Conservation (phyloP, 2,888 invertebrate species). For the Meghimatium bilineatum region DNA sequence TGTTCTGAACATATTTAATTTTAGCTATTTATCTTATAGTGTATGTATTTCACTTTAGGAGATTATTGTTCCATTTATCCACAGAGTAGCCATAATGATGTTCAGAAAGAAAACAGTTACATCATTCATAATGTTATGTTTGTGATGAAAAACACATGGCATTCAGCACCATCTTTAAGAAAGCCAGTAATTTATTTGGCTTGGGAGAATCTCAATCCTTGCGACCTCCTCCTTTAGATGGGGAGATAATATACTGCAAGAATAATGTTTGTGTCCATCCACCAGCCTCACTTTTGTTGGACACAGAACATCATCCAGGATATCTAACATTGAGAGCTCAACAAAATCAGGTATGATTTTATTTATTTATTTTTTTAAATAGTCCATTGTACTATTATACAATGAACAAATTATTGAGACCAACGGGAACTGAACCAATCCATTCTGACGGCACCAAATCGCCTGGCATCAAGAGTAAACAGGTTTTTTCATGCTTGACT, state of each 20-base stretch:
- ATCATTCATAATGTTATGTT: not conserved
- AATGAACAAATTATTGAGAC: too few relatives aligned
- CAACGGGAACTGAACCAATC: too few relatives aligned
- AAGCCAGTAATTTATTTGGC: constrained; percentile 75
- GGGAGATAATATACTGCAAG: constrained; percentile 82
- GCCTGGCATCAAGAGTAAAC: too few relatives aligned
- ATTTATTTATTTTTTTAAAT: too few relatives aligned
- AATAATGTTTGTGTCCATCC: constrained; percentile 99
- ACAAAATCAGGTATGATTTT: not conserved
- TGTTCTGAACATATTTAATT: not conserved
- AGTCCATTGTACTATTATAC: too few relatives aligned
- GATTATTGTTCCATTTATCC: not conserved
- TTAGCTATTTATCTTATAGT: too few relatives aligned
- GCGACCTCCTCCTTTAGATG: constrained; percentile 77
- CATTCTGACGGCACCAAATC: too few relatives aligned
- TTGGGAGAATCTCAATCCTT: constrained; percentile 63
- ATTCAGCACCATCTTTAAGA: constrained; percentile 74
- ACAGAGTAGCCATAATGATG: constrained; percentile 15
- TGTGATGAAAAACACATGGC: constrained; percentile 56
- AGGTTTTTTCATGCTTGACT: too few relatives aligned
- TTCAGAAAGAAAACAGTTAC: not conserved
- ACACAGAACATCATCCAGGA: constrained; percentile 92
- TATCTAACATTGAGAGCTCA: constrained; percentile 89
- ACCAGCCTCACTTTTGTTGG: constrained; percentile 88
- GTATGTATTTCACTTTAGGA: not conserved